Evolutionary conservation across 35 echinoderm and acorn worm genomes (phyloP).

Genomic region (Patiria miniata): DNA sequence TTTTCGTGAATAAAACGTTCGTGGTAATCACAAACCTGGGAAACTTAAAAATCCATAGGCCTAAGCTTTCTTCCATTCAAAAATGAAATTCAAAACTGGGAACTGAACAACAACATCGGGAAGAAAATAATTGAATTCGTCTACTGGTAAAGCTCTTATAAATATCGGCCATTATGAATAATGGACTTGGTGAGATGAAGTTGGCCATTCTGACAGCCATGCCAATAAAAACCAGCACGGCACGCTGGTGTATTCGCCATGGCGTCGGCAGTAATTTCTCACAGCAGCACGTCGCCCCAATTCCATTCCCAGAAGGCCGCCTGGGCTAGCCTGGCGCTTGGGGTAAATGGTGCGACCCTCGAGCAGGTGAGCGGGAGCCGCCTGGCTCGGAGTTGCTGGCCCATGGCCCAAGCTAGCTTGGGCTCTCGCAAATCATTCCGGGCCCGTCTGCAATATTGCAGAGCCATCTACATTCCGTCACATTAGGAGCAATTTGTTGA

Average conservation of each 20-base stretch:
- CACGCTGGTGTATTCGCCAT: conserved; percentile 20
- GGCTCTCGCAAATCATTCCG: conserved; percentile 1
- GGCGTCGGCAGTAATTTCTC: conserved; percentile 32
- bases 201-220: conserved; percentile 19
- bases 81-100: too few species aligned
- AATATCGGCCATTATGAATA: neutral
- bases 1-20: too few species aligned
- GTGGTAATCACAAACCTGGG: too few species aligned
- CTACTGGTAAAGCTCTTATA: neutral
- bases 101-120: too few species aligned
- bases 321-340: conserved; percentile 12
- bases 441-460: conserved; percentile 18
- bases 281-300: conserved; percentile 23
- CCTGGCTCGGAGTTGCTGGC: too few species aligned
- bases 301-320: conserved; percentile 24
- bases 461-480: conserved; percentile 30
- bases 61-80: too few species aligned
- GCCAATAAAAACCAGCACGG: conserved; percentile 17
- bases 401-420: neutral
- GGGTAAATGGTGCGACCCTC: too few species aligned
- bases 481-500: conserved; percentile 33
- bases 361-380: too few species aligned
- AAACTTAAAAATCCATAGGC: too few species aligned
- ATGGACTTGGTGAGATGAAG: conserved; percentile 17
- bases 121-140: neutral